Conservation (phyloP, 1,140 invertebrate species). For the Stenopsyche tienmushanensis region DNA sequence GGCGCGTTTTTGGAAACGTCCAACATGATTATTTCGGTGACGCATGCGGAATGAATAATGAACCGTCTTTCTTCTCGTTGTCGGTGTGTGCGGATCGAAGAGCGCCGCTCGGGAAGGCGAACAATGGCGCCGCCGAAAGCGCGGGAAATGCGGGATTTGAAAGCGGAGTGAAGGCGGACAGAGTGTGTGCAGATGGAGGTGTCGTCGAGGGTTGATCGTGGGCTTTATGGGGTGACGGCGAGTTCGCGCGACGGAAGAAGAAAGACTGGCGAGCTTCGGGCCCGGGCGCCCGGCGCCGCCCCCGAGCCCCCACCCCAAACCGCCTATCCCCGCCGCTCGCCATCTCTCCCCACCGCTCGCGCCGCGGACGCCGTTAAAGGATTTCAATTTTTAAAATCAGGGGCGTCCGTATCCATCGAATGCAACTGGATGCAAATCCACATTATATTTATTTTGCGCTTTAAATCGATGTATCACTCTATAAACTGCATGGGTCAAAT, state of each 20-base stretch:
- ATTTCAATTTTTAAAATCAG: not conserved
- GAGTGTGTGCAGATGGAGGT: too few relatives aligned
- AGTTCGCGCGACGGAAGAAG: not conserved
- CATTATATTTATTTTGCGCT: too few relatives aligned
- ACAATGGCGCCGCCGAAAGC: not conserved
- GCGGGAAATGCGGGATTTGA: not conserved
- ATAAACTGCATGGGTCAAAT: too few relatives aligned
- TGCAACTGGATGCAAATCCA: too few relatives aligned
- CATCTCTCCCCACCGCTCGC: not conserved
- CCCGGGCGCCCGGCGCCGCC: not conserved
- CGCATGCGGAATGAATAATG: conserved; percentile 32
- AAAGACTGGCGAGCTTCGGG: not conserved
- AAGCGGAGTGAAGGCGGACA: too few relatives aligned
- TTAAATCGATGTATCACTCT: too few relatives aligned
- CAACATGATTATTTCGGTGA: conserved; percentile 27
- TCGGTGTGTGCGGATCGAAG: not conserved
- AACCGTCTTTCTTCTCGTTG: not conserved
- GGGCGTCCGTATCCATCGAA: too few relatives aligned
- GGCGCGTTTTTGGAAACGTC: conserved; percentile 20
- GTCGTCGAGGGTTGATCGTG: too few relatives aligned
- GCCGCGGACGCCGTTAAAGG: not conserved
- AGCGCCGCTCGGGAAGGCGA: too few relatives aligned
- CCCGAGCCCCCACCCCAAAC: not conserved
- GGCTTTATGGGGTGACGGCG: not conserved
- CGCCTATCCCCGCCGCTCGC: not conserved